Evolutionary conservation across 2,113 vertebrate species (phyloP), one percentile per base, ranked within the genome.

Genomic region (Parus major): DNA sequence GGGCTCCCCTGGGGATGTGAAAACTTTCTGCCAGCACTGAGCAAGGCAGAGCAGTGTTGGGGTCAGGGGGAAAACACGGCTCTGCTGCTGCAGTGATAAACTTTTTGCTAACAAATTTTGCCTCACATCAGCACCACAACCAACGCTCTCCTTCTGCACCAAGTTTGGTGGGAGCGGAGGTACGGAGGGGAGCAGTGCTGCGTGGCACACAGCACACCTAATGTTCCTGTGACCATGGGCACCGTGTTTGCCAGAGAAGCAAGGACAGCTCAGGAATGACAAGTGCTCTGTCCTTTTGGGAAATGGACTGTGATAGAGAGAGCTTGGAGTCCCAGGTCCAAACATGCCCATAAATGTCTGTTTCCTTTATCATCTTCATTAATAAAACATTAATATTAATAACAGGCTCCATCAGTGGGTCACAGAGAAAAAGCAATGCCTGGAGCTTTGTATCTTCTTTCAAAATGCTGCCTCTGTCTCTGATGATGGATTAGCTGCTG

Each of bases 301-400:
- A 93, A 83, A 65, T 7, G 21, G 50, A 61, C 20, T 2, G 4
- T 12, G 19, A 55, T 2, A 36, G n/a, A 69, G 31, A 29, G 15
- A 75, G 16, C 10, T 29, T 52, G 53, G 64, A 44, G 6, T 75
- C 33, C 16, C 29, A 55, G 63, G 64, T 47, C 56, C 53, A 71
- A 31, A 20, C 44, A 36, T 24, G 15, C 20, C 61, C 7, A 14
- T 61, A 70, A 84, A 84, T 8, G 11, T 60, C 31, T 71, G 23
- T 92, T 82, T 84, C n/a, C 27, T 93, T 93, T 69, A 83, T 5
- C 13, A 14, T 83, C 76, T 82, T 91, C 69, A n/a, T 90, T 93
- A 97, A 86, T 84, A 71, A 92, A 86, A 52, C 15, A 49, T 61
- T 63, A 49, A 27, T 89, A 53, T 35, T 68, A 81, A 49, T 47